phyloP scores from a whole-genome alignment of 2,797 vertebrate genomes.

The Nannoperca obscura region DNA sequence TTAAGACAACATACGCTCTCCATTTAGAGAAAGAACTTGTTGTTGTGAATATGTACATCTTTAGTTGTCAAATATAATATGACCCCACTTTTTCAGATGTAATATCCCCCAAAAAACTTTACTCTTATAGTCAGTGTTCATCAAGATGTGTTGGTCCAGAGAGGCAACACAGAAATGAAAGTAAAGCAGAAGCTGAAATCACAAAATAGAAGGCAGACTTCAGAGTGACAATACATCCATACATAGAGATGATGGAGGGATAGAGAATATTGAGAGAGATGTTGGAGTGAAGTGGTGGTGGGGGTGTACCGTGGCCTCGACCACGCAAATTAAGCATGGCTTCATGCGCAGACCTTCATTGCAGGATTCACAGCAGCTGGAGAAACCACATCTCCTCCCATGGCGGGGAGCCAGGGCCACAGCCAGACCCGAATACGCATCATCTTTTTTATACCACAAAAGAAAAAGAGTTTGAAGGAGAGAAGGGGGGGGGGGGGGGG shows the following conservation, averaged over 20 bases:
- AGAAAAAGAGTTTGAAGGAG: constrained; percentile 56
- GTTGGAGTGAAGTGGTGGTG: constrained; percentile 32
- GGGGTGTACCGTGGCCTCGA: constrained; percentile 52
- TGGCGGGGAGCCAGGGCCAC: constrained; percentile 73
- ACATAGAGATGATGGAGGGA: constrained; percentile 5
- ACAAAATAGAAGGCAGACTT: neutral
- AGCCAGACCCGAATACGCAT: constrained; percentile 77
- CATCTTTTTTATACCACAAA: constrained; percentile 74
- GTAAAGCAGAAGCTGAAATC: neutral
- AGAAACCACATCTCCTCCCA: constrained; percentile 84
- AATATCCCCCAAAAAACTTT: neutral
- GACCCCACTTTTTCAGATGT: neutral
- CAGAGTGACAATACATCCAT: neutral
- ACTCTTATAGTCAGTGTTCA: neutral
- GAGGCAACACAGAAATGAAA: neutral
- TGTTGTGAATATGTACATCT: neutral
- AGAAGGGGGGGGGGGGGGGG: constrained; percentile 23
- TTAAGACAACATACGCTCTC: neutral
- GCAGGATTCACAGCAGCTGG: constrained; percentile 81
- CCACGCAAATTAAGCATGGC: constrained; percentile 75
- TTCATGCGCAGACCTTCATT: constrained; percentile 73
- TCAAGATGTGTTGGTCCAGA: neutral
- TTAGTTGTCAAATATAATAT: neutral
- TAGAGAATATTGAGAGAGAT: constrained; percentile 35
- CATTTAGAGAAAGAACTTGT: neutral